phyloP scores from a whole-genome alignment of 2,888 invertebrate species.

The Octodonta nipae region DNA sequence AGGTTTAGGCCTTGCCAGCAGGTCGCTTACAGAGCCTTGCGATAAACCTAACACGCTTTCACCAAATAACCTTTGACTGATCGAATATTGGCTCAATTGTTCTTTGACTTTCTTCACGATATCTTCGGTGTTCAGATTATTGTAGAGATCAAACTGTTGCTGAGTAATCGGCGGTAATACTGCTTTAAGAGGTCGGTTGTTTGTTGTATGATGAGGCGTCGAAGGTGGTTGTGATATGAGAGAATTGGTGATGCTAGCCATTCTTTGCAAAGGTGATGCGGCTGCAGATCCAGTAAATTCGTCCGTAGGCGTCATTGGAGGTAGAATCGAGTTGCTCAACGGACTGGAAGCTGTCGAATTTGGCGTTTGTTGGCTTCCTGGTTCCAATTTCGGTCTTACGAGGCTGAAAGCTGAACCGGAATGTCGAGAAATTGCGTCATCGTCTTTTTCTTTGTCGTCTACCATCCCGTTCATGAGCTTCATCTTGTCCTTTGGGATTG shows the following conservation, averaged over 20 bases:
- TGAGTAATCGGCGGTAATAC: slow-evolving; percentile 96
- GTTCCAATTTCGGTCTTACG: slow-evolving; percentile 73
- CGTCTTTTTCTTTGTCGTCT: slow-evolving; percentile 40
- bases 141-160: slow-evolving; percentile 96
- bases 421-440: slow-evolving; percentile 51
- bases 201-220: slow-evolving; percentile 70
- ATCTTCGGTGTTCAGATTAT: slow-evolving; percentile 95
- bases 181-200: slow-evolving; percentile 84
- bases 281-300: slow-evolving; percentile 68
- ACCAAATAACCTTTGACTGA: slow-evolving; percentile 95
- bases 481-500: slow-evolving; percentile 63
- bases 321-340: slow-evolving; percentile 71
- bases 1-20: slow-evolving; percentile 92
- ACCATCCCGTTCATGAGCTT: slow-evolving; percentile 54
- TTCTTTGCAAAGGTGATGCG: slow-evolving; percentile 87
- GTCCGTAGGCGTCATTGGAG: slow-evolving; percentile 67
- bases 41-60: slow-evolving; percentile 94
- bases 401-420: slow-evolving; percentile 76
- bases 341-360: slow-evolving; percentile 75
- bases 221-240: slow-evolving; percentile 81
- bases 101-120: slow-evolving; percentile 94
- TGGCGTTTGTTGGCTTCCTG: slow-evolving; percentile 53
- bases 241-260: slow-evolving; percentile 96
- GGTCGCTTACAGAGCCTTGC: slow-evolving; percentile 94
- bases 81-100: slow-evolving; percentile 86